These are phyloP conservation scores for Acanthisitta chloris DNA, from an alignment of 2,113 vertebrate species.

Conservation along the genomic window DNA sequence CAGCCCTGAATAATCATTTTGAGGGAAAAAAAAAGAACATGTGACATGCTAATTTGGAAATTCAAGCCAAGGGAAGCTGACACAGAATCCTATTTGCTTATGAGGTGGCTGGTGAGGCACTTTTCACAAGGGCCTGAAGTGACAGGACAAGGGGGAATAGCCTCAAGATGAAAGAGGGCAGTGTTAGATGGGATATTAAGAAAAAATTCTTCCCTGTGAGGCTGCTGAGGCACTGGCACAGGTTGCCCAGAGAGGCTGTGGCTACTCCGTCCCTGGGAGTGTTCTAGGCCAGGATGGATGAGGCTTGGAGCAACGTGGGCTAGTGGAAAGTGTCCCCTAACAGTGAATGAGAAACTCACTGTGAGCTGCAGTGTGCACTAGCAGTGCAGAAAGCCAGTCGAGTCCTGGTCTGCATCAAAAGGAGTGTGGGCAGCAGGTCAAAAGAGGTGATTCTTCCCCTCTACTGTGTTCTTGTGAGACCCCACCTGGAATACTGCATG, in stretches of 20 bases:
- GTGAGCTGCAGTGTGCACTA: no score
- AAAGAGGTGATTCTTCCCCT: no score
- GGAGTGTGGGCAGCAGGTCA: no score
- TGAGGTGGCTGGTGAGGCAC: rapidly evolving
- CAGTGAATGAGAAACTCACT: no score
- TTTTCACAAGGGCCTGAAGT: background rate
- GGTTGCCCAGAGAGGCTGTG: background rate
- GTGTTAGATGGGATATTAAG: background rate
- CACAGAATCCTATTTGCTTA: background rate
- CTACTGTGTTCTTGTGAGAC: no score
- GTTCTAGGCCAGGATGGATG: rapidly evolving
- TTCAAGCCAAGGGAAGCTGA: background rate
- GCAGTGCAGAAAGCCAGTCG: no score
- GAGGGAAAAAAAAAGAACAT: background rate
- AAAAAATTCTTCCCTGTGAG: rapidly evolving
- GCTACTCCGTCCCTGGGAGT: background rate
- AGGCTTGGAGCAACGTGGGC: background rate
- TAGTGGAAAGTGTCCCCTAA: background rate
- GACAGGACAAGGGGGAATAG: background rate
- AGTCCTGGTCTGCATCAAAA: no score
- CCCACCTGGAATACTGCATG: no score
- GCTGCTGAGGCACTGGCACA: background rate
- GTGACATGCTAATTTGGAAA: background rate
- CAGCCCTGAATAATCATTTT: background rate
- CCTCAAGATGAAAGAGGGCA: background rate